Evolutionary conservation across 2,113 vertebrate species (phyloP), one percentile per base, ranked within the genome.

Genomic region (Cavia aperea): DNA sequence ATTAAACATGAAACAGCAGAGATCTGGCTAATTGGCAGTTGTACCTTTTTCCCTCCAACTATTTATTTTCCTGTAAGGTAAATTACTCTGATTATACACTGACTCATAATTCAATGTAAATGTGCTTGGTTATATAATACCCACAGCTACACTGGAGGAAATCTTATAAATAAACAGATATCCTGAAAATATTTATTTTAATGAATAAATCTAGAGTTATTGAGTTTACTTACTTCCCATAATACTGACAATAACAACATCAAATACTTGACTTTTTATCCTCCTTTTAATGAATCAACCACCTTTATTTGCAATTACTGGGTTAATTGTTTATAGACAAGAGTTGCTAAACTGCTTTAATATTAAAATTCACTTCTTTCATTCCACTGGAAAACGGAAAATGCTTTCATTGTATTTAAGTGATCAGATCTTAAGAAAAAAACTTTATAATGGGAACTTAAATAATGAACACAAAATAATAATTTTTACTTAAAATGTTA

Each of bases 41-140:
- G 95, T 95, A 92, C 86, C 90, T 94, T 94, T 94, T 23, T 70
- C 66, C 60, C 8, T 62, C 62, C 21, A 94, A 93, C 83, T 94
- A 87, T 95, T 96, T 96, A 84, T 94, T 96, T 96, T 95, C 85
- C 88, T 84, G 58, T 82, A 93, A 92, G 88, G 90, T 83, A 93
- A 93, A 96, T 95, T 95, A 89, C 85, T 95, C 94, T 56, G 58
- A 81, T 95, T 92, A 81, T 94, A 94, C 92, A 96, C 36, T 89
- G 86, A 96, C 82, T 93, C 92, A 89, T 75, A 79, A 86, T 88
- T 81, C 79, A 88, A 18, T 88, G 86, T 94, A 92, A 90, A 81
- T 95, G 68, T 92, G 33, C 90, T 89, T 94, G 82, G 66, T 95
- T 60, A 90, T 87, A 31, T 82, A 90, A 94, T 96, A 95, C 78